These are phyloP conservation scores for Lepidurus arcticus DNA, from an alignment of 1,140 invertebrate genomes.

Conservation along the genomic window DNA sequence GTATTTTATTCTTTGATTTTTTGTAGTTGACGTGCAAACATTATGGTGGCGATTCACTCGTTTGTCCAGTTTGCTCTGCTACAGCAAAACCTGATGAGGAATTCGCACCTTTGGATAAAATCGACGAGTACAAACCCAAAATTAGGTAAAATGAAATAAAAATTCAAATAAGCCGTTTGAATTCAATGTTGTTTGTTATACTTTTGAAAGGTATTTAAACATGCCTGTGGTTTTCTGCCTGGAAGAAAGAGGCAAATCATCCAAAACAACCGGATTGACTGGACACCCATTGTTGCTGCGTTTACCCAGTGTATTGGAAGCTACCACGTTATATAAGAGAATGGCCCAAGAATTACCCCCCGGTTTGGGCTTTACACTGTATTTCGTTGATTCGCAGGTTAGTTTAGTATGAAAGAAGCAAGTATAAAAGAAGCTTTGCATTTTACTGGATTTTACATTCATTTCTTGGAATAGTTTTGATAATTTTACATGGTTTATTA, in stretches of 20 bases:
- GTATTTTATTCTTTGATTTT: conserved; percentile 34
- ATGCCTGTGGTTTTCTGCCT: not conserved
- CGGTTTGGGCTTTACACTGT: conserved; percentile 33
- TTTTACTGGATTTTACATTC: not conserved
- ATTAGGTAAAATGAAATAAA: conserved; percentile 40
- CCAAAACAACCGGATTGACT: not conserved
- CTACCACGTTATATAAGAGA: not conserved
- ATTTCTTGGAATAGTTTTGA: not conserved
- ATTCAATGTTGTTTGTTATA: not conserved
- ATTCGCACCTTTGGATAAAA: conserved; percentile 47
- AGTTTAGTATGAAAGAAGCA: conserved; percentile 13
- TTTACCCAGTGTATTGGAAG: not conserved
- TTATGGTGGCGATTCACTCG: conserved; percentile 46
- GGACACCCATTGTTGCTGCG: not conserved
- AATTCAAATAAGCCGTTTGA: not conserved
- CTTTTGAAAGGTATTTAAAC: conserved; percentile 28
- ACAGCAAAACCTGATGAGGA: conserved; percentile 48
- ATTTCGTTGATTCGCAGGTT: conserved; percentile 45
- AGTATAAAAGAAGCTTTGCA: not conserved
- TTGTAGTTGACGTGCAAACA: conserved; percentile 50
- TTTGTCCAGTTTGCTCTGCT: conserved; percentile 52
- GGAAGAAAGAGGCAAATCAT: not conserved
- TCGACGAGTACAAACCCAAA: conserved; percentile 44
- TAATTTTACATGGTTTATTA: conserved; percentile 40
- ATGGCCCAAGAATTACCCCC: not conserved